Evolutionary conservation across 2,797 vertebrate genomes (phyloP), one percentile per base, ranked within the genome.

Genomic region (Trachops cirrhosus): DNA sequence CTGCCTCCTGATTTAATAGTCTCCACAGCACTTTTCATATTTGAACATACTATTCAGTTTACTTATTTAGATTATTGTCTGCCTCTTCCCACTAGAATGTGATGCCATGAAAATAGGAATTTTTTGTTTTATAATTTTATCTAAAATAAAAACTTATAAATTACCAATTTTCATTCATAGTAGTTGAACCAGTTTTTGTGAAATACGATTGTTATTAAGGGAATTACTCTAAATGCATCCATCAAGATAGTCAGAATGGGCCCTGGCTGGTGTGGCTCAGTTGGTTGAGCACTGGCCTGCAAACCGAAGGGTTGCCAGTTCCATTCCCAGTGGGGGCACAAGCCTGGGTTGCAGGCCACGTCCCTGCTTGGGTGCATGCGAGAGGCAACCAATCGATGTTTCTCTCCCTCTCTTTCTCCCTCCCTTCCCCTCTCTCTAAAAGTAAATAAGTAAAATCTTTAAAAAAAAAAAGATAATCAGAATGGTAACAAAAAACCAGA

Each of bases 161-260:
- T 89, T n/a, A 70, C 52, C 62, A 78, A 80, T 71, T 87, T 87
- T 88, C 22, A 73, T 29, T 84, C 74, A 64, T 54, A 79, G 48
- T 34, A 79, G 57, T 14, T 87, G 73, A 82, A 88, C 6, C 6
- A 83, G 21, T 93, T 67, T 67, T 83, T 64, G 48, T 82, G 19
- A 96, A 67, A 62, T 34, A 74, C 6, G 50, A 44, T 90, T 94
- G 85, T 91, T 73, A 85, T 91, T 86, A 79, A 88, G 18, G 22
- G 41, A 92, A 68, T 86, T 62, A 86, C 89, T 88, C 64, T 24
- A 92, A 95, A 90, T 10, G 22, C 6, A 95, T 44, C 3, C 48
- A 94, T 74, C 39, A 34, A 77, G 50, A 71, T 52, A 52, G 87
- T 62, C 15, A 93, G 44, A 86, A 88, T 64, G 29, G 59, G 26